phyloP scores from a whole-genome alignment of 2,113 vertebrate species.

The Ellobius talpinus region DNA sequence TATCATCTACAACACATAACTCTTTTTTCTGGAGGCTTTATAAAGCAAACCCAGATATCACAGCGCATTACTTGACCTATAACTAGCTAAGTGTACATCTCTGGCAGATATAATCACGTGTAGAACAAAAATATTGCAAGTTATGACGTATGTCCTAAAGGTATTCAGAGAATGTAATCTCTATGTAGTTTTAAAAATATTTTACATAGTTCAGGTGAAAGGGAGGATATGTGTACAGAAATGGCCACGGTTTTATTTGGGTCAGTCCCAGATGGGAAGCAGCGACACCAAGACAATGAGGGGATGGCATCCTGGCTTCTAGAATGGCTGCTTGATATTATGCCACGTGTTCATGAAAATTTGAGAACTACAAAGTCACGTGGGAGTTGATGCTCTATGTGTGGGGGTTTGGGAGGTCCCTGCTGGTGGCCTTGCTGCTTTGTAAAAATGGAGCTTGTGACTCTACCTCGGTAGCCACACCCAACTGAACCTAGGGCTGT shows the following conservation, averaged over 20 bases:
- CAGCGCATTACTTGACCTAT: background rate
- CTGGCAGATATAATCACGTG: slow-evolving; percentile 14
- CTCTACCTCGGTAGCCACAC: background rate
- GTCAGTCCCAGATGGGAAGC: background rate
- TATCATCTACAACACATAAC: fast-evolving
- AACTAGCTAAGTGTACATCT: background rate
- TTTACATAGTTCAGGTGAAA: slow-evolving; percentile 6
- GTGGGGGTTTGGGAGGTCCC: background rate
- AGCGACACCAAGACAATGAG: background rate
- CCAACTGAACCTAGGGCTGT: background rate
- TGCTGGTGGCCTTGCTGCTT: background rate
- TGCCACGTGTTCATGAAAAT: background rate
- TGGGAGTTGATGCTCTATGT: background rate
- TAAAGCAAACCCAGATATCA: background rate
- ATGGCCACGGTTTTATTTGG: background rate
- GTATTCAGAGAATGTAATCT: slow-evolving; percentile 9
- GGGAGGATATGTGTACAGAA: background rate
- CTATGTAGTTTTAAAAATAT: slow-evolving; percentile 19
- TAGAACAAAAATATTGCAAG: slow-evolving; percentile 23
- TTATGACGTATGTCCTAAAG: slow-evolving; percentile 40
- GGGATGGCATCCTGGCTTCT: background rate
- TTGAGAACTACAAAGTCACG: background rate
- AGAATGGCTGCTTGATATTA: background rate
- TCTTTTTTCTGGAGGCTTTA: background rate
- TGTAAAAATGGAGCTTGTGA: background rate